phyloP scores from a whole-genome alignment of 2,888 invertebrate genomes.

The Antitype chi region DNA sequence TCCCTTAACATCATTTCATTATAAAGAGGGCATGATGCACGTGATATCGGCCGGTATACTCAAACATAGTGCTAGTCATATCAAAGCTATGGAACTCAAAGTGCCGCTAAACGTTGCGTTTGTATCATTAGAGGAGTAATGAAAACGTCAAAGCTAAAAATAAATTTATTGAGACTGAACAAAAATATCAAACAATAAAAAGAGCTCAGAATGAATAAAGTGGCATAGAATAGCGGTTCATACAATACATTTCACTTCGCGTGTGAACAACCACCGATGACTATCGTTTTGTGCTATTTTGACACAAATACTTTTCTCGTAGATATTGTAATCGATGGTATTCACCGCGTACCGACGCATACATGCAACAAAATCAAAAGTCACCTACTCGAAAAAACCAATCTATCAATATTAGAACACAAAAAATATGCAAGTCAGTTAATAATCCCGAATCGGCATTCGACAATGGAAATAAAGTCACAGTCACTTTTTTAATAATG shows the following conservation, averaged over 20 bases:
- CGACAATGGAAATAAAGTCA: constrained; percentile 91
- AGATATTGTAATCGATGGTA: constrained; percentile 83
- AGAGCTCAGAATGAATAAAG: constrained; percentile 75
- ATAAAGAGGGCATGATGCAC: constrained; percentile 68
- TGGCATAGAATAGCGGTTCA: constrained; percentile 73
- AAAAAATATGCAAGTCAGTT: constrained; percentile 91
- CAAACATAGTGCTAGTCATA: constrained; percentile 35
- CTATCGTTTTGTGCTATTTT: constrained; percentile 85
- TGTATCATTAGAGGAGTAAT: constrained; percentile 69
- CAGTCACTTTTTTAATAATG: constrained; percentile 91
- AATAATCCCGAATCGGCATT: constrained; percentile 90
- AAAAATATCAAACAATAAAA: constrained; percentile 75
- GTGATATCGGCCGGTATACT: constrained; percentile 49
- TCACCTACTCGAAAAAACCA: constrained; percentile 87
- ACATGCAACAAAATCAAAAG: constrained; percentile 85
- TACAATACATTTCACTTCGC: constrained; percentile 82
- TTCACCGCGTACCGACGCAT: constrained; percentile 75
- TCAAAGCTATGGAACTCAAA: constrained; percentile 24
- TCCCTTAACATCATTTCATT: constrained; percentile 79
- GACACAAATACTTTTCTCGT: constrained; percentile 82
- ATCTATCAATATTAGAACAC: constrained; percentile 91
- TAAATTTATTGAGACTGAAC: constrained; percentile 72
- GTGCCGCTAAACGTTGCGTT: constrained; percentile 35
- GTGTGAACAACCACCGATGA: constrained; percentile 83
- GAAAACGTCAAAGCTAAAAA: constrained; percentile 77